Conservation (phyloP, 2,797 vertebrate genomes). For the Telmatherina bonti region DNA sequence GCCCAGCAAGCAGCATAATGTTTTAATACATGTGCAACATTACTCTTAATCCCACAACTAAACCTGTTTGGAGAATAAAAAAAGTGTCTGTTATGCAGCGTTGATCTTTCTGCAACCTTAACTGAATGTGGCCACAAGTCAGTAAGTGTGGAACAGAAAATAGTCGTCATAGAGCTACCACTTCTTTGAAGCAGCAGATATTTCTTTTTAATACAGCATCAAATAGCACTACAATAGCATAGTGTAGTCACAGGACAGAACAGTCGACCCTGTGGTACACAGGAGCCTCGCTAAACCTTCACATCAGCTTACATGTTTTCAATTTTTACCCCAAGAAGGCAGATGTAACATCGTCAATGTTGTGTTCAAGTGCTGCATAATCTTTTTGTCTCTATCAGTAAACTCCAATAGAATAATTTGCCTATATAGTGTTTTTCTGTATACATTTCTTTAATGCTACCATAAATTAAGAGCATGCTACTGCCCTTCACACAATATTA, state of each 20-base stretch:
- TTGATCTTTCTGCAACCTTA: constrained; percentile 20
- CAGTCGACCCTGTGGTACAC: constrained; percentile 71
- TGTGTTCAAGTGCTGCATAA: constrained; percentile 47
- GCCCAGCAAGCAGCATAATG: not conserved
- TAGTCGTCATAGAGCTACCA: constrained; percentile 40
- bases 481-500: constrained; percentile 77
- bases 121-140: constrained; percentile 26
- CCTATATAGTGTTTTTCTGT: constrained; percentile 56
- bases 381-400: constrained; percentile 27
- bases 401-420: constrained; percentile 53
- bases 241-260: constrained; percentile 67
- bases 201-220: constrained; percentile 59
- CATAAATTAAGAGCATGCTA: constrained; percentile 72
- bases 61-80: constrained; percentile 24
- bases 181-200: constrained; percentile 42
- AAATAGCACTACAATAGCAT: constrained; percentile 71
- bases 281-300: constrained; percentile 59
- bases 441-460: constrained; percentile 80
- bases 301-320: constrained; percentile 35
- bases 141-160: constrained; percentile 38
- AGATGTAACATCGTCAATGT: constrained; percentile 44
- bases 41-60: constrained; percentile 24
- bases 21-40: constrained; percentile 15
- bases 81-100: constrained; percentile 5
- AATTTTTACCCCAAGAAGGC: constrained; percentile 40